Conservation (phyloP, 1,140 invertebrate genomes). For the Harpegnathos saltator region DNA sequence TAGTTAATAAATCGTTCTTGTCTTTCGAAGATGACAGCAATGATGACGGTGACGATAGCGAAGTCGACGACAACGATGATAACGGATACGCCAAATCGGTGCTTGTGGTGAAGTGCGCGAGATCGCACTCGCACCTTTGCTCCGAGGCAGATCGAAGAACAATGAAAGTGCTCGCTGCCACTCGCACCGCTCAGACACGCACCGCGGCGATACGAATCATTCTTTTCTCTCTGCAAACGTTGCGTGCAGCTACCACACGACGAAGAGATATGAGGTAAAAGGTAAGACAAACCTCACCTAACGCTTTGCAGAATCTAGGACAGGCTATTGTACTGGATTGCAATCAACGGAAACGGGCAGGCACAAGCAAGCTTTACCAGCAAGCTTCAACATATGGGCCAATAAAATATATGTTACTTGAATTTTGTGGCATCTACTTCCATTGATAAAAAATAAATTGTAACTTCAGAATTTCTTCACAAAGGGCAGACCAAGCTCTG, state of each 20-base stretch:
- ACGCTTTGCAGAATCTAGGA: constrained; percentile 15
- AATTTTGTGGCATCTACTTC: too few relatives aligned
- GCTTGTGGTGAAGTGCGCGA: background rate
- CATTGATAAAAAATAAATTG: too few relatives aligned
- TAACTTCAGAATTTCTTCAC: too few relatives aligned
- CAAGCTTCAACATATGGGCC: too few relatives aligned
- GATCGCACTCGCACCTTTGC: constrained; percentile 56
- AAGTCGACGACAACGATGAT: background rate
- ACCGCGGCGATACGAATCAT: constrained; percentile 46
- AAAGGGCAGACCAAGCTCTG: too few relatives aligned
- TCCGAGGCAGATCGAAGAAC: constrained; percentile 80
- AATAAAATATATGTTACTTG: too few relatives aligned
- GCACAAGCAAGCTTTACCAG: too few relatives aligned
- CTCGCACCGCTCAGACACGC: constrained; percentile 53
- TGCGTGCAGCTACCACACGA: constrained; percentile 12
- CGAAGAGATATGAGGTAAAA: constrained; percentile 32
- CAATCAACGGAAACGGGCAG: too few relatives aligned
- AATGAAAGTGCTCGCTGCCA: constrained; percentile 82
- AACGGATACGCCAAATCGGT: constrained; percentile 12
- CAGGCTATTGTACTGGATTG: background rate
- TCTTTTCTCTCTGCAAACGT: constrained; percentile 60
- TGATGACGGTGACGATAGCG: too few relatives aligned
- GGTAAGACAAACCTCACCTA: background rate
- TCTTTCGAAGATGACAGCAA: background rate
- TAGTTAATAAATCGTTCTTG: constrained; percentile 2